phyloP scores from a whole-genome alignment of 2,797 vertebrate genomes.

The Galagoides demidoff region DNA sequence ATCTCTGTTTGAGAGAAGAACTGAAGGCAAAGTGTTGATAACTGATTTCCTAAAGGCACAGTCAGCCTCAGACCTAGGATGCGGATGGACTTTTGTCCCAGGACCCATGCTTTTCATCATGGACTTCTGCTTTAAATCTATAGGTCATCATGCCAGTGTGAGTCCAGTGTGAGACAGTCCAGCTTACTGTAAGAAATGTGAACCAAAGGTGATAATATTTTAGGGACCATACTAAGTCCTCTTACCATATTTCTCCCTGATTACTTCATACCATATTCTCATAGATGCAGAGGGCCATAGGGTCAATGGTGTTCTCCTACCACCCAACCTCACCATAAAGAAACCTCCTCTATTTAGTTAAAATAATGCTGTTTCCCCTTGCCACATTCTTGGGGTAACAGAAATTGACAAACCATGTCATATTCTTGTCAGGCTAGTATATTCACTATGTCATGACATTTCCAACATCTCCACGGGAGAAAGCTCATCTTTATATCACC shows the following conservation, averaged over 20 bases:
- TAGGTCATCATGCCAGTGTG: neutral
- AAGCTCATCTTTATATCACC: neutral
- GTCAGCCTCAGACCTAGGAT: neutral
- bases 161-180: neutral
- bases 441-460: neutral
- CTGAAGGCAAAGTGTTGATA: neutral
- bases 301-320: neutral
- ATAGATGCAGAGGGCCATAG: neutral
- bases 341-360: neutral
- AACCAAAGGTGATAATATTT: neutral
- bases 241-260: neutral
- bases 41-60: neutral
- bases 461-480: neutral
- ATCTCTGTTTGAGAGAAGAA: neutral
- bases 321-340: neutral
- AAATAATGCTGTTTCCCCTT: neutral
- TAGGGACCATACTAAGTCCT: neutral
- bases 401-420: neutral
- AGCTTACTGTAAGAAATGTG: slow-evolving; percentile 22
- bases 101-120: neutral
- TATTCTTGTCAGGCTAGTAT: neutral
- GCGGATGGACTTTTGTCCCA: neutral
- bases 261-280: neutral
- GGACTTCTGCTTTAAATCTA: slow-evolving; percentile 44
- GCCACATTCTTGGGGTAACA: neutral